Base-by-base conservation (phyloP, 2,888 invertebrate genomes). In the Platerodrilus igneus region DNA sequence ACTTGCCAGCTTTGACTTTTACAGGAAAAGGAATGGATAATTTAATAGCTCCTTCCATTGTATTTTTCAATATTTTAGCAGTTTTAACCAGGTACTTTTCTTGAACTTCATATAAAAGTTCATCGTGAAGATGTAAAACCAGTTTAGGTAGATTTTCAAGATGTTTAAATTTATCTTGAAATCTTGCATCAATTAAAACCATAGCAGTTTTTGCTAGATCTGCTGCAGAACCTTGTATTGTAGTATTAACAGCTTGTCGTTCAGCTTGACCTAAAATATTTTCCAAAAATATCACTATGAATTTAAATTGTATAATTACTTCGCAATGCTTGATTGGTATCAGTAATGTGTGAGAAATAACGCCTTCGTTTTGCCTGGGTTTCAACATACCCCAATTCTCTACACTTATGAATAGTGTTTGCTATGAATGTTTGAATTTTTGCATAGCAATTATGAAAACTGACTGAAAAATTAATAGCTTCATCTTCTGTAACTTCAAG, bases 201-300 rank as follows among this genome's bases (percentile, higher is more conserved):
- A 96, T 90, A 1, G 95, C 93, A 38, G 75, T 79, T 68, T 99
- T 99, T 0, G 89, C 86, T 26, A 99, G 81, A 68, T 99, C 97
- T 0, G 96, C 92, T 0, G 96, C 97, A 0, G 96, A 93, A 0
- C 96, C 97, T 71, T 99, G 97, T 33, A 99, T 84, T 8, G 83
- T 86, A 2, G 95, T 89, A 66, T 99, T 99, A 0, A 99, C 79
- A 8, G 95, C 94, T 73, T 96, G 95, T n/a, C 97, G 76, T 68
- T 94, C 93, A 1, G 92, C 88, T 72, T 91, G 81, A 56, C 74
- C 86, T 85, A 56, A 31, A 9, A 9, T n/a, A n/a, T n/a, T n/a
- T n/a, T n/a, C n/a, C n/a, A n/a, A n/a, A n/a, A n/a, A n/a, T n/a
- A n/a, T n/a, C n/a, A n/a, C n/a, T n/a, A 37, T 29, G 2, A 13